Evolutionary conservation across 2,888 invertebrate species (phyloP).

Genomic region (Drosophila atripex): DNA sequence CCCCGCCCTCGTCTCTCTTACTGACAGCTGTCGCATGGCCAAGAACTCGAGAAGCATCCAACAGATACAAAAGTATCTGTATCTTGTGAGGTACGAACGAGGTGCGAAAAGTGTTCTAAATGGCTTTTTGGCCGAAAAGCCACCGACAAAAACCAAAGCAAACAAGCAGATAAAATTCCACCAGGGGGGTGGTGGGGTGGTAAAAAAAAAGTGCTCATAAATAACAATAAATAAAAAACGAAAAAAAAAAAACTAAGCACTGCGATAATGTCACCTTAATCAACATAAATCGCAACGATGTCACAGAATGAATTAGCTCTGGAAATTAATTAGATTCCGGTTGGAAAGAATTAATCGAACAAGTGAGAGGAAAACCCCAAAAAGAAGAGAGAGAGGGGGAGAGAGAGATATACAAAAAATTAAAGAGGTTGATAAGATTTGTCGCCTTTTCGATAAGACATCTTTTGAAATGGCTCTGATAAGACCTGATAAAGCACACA

Average conservation of each 20-base stretch:
- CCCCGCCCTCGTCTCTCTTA: not conserved
- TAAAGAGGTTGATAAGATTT: constrained; percentile 53
- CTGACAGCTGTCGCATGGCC: constrained; percentile 76
- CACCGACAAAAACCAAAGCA: constrained; percentile 23
- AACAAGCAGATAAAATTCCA: constrained; percentile 66
- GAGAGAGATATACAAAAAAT: not conserved
- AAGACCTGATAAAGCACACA: constrained; percentile 45
- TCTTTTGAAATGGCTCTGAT: constrained; percentile 60
- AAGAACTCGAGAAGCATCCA: constrained; percentile 17
- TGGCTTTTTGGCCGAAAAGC: constrained; percentile 47
- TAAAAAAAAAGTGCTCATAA: constrained; percentile 43
- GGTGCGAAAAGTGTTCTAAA: constrained; percentile 70
- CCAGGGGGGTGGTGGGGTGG: not conserved
- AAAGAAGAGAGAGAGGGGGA: not conserved
- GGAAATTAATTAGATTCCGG: constrained; percentile 72
- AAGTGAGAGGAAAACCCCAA: not conserved
- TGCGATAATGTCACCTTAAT: constrained; percentile 50
- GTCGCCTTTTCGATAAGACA: constrained; percentile 54
- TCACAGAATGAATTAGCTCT: constrained; percentile 69
- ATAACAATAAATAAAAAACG: constrained; percentile 70
- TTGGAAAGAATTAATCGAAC: constrained; percentile 16
- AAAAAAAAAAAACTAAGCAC: constrained; percentile 20
- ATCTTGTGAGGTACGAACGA: constrained; percentile 31
- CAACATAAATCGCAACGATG: constrained; percentile 72
- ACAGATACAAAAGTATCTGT: constrained; percentile 46